Conservation (phyloP, 2,113 vertebrate genomes). For the Apus apus region DNA sequence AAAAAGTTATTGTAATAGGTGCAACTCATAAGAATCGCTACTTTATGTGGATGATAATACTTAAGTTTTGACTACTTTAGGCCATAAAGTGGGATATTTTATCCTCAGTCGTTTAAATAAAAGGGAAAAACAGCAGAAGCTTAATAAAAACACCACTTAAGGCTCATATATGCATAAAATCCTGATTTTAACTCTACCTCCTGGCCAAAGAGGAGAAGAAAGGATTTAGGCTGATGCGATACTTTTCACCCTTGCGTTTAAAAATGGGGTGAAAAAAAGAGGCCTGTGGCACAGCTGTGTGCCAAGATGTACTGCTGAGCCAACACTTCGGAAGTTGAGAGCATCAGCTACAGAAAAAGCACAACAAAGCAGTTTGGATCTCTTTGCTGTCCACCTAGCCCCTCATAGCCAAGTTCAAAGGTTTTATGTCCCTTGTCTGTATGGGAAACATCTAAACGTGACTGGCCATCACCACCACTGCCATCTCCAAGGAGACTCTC, state of each 20-base stretch:
- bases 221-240: not conserved
- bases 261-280: not conserved
- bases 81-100: not conserved
- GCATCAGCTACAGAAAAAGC: not conserved
- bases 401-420: not conserved
- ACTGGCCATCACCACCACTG: not conserved
- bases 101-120: not conserved
- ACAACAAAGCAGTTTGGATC: accelerated
- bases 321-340: not conserved
- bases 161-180: not conserved
- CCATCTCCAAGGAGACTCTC: not conserved
- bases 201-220: not conserved
- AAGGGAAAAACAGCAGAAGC: not conserved
- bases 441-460: not conserved
- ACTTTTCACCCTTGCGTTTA: not conserved
- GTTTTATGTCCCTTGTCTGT: accelerated
- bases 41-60: not conserved
- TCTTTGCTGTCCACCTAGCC: not conserved
- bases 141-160: not conserved
- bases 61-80: not conserved
- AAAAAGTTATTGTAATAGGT: not conserved
- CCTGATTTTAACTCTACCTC: not conserved
- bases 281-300: not conserved
- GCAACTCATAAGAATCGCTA: not conserved
- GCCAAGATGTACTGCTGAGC: not conserved